Evolutionary conservation across 1,140 invertebrate species (phyloP), one percentile per base, ranked within the genome.

Genomic region (Zaprionus camerounensis): DNA sequence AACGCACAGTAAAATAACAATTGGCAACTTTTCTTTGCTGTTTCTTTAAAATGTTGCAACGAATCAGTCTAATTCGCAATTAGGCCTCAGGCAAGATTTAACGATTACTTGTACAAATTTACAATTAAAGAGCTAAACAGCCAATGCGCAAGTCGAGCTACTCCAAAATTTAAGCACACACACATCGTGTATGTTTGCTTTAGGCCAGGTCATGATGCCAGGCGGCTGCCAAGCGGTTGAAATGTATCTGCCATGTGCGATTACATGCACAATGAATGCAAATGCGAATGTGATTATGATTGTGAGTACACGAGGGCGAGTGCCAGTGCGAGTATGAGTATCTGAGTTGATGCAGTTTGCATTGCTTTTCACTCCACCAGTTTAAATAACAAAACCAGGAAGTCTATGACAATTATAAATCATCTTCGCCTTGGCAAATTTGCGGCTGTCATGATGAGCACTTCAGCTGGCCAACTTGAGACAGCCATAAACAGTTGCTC

Each of bases 331-430:
- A 17, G 15, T 59, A 59, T 59, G 57, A 64, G 44, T 51, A 53
- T 57, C 38, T 63, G 2, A 34, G 49, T 7, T 15, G 12, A 63
- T 63, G 66, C 64, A 73, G 61, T 64, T 85, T 70, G 26, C 81
- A 76, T 58, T 82, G 71, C 71, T 76, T 85, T 69, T 79, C 78
- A 86, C 67, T 78, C 63, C 53, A 46, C 53, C 41, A 68, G 78
- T 68, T 82, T 63, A 55, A 79, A 71, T 81, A 86, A 76, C 68
- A 70, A 70, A 84, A 88, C 84, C 83, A 87, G 83, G 83, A 87
- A 87, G 83, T 87, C 84, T 81, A 87, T 84, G 83, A 87, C 83
- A 87, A 88, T 87, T 87, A 87, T 87, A 87, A 87, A 87, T 87
- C 83, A 87, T 87, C 83, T 81, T 84, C 71, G 84, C 71, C 81